Conservation (phyloP, 1,140 invertebrate genomes). For the Tetragonula clypearis region DNA sequence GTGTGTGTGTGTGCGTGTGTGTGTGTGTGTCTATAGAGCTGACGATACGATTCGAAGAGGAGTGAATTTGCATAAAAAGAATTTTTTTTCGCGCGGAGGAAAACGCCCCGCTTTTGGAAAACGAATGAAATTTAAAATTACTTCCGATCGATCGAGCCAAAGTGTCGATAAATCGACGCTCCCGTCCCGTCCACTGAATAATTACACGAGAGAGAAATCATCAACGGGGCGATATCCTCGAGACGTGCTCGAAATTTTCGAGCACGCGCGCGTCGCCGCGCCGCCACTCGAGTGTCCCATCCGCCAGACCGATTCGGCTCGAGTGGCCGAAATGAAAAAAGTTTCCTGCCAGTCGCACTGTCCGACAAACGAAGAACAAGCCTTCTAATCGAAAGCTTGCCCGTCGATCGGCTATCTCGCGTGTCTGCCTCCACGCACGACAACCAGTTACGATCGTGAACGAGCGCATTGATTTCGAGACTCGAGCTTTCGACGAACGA, state of each 20-base stretch:
- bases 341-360: constrained; percentile 27
- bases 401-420: not conserved
- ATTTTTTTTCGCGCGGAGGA: no score
- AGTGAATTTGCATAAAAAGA: not conserved
- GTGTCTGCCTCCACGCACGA: not conserved
- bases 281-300: not conserved
- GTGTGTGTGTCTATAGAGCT: constrained; percentile 2
- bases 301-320: not conserved
- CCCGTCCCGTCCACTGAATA: not conserved
- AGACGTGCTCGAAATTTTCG: constrained; percentile 20
- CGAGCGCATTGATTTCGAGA: no score
- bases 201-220: constrained; percentile 9
- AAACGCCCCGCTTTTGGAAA: not conserved
- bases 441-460: constrained; percentile 22
- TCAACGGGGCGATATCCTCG: not conserved
- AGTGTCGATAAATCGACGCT: no score
- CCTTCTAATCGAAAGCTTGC: constrained; percentile 17
- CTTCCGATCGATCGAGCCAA: no score
- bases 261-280: constrained; percentile 5
- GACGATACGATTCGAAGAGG: not conserved
- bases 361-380: constrained; percentile 35
- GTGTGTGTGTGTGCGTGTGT: no score
- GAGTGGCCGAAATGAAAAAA: constrained; percentile 60
- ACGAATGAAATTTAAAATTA: not conserved
- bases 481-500: no score